Evolutionary conservation across 2,888 invertebrate species (phyloP), one percentile per base, ranked within the genome.

Genomic region (Amblyjoppa proteus): DNA sequence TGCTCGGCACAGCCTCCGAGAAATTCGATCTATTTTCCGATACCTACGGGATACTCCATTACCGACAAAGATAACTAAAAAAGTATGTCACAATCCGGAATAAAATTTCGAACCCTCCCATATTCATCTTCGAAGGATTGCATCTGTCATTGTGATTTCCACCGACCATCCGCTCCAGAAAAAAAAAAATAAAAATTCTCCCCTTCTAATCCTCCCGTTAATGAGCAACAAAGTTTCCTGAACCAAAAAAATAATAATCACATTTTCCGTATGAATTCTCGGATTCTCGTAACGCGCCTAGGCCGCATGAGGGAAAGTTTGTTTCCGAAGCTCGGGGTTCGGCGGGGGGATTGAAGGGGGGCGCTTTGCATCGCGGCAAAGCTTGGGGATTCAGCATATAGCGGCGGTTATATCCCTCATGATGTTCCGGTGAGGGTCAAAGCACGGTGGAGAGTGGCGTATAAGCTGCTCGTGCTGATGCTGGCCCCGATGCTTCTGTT

Each of bases 401-500:
- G 51, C 51, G 28, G 11, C 49, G 16, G 38, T 20, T 58, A 68
- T 56, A 38, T 77, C 53, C 41, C 31, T 56, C 53, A 66, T 41
- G 68, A 41, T 68, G 53, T 56, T 68, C 25, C 25, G 38, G 53
- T 16, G n/a, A 68, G 77, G 77, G 77, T 77, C 68, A 77, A 77
- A 77, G 77, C 66, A 41, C 68, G 77, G 13, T 56, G 5, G 77
- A 77, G 68, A 41, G 66, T 68, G 20, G 76, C 66, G 66, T 66
- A 66, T 68, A 68, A 53, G 77, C 68, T 38, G 53, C 41, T 66
- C 53, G 38, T 68, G 77, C 66, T 77, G 75, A 49, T 53, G 66
- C 38, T 76, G 76, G 76, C 76, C 76, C 53, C 53, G 76, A 66
- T 76, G 68, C 76, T 68, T 76, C 51, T 53, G 76, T 76, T 76